Base-by-base conservation (phyloP, 2,113 vertebrate species). In the Pituophis catenifer region DNA sequence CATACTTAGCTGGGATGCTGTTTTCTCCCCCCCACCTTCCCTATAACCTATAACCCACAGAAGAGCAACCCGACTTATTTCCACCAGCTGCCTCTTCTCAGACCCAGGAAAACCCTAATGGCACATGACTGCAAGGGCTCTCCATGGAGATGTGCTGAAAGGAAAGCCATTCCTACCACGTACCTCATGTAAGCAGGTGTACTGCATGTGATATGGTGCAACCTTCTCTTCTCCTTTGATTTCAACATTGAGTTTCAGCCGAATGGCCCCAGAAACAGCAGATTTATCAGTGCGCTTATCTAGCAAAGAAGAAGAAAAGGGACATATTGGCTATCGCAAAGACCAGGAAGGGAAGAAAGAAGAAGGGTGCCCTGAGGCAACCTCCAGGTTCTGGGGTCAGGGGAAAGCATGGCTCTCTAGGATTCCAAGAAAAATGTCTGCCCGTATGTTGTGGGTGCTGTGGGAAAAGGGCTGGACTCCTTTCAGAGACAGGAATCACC, bases 111-210 rank as follows among this genome's bases (percentile, higher is more conserved):
- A 33, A 88, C 24, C 12, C 11, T 5, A 29, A 29, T 52, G 70
- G 33, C 38, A 33, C 15, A 3, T 81, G 17, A 38, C n/a, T 52
- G 38, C 44, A 52, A 86, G 48, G 12, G 13, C n/a, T 38, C 24
- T 86, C 6, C 0, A 0, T 88, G 58, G 3, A 38, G 8, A 62
- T 3, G 8, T 7, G 11, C 52, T 15, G 26, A 33, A 53, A 17
- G 21, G n/a, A 44, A 75, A 33, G 19, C 53, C 1, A 7, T 8
- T 23, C 88, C 50, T 92, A 2, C 90, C 90, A 92, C 91, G 94
- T 97, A 99, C 99, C 99, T 99, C 99, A 44, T 99, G 99, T 91
- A 99, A 98, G 97, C 99, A 99, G n/a, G 99, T 99, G 92, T 99
- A 99, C 89, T 99, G 99, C 94, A 99, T 96, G 1, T 99, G 99